Evolutionary conservation across 2,113 vertebrate genomes (phyloP).

Genomic region (Lasiurus borealis): DNA sequence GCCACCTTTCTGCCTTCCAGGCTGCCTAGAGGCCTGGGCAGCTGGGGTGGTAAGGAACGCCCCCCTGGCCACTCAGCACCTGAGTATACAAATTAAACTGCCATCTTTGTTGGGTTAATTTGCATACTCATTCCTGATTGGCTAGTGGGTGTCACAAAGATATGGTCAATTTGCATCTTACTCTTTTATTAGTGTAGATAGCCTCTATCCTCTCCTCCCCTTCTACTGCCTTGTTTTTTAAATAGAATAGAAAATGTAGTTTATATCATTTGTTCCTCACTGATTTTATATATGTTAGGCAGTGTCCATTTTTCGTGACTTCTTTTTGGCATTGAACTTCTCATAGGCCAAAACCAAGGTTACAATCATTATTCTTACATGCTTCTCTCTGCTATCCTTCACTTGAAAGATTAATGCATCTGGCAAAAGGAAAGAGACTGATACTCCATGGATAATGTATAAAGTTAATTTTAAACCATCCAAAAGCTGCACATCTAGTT

Average conservation of each 20-base stretch:
- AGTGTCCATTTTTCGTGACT: neutral
- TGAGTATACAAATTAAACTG: too few species aligned
- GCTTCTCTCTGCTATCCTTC: neutral
- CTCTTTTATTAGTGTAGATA: too few species aligned
- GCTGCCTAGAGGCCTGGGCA: too few species aligned
- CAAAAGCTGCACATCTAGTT: conserved; percentile 16
- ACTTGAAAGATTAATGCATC: neutral
- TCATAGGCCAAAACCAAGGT: conserved; percentile 12
- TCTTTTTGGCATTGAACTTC: conserved; percentile 5
- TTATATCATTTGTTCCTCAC: neutral
- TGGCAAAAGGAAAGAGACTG: neutral
- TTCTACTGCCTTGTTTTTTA: neutral
- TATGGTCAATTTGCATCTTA: too few species aligned
- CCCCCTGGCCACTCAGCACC: too few species aligned
- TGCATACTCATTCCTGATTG: too few species aligned
- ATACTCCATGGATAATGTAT: neutral
- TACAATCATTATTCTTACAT: too few species aligned
- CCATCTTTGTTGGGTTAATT: too few species aligned
- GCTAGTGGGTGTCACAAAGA: too few species aligned
- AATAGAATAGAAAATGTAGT: neutral
- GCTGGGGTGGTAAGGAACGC: too few species aligned
- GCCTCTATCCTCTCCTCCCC: too few species aligned
- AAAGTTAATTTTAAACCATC: conserved; percentile 50
- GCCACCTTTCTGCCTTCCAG: too few species aligned
- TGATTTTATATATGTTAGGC: neutral